Percentiles rank a stretch among this genome's conserved stretches.
Evolutionary conservation across 2,797 vertebrate species (phyloP).

Genomic region (Microctenopoma stevenorrisi): DNA sequence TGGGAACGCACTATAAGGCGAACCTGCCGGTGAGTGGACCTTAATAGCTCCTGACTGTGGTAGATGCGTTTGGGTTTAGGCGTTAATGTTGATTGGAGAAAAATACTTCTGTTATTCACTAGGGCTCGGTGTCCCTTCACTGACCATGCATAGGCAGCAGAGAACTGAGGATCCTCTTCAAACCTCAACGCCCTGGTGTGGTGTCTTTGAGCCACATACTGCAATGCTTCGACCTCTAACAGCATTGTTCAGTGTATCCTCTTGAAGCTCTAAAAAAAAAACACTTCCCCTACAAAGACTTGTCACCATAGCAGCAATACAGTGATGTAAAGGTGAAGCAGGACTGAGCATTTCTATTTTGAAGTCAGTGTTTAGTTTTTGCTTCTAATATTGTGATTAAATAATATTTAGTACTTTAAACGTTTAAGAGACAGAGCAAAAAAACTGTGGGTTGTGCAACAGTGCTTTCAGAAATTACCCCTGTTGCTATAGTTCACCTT

Average conservation of each 20-base stretch:
- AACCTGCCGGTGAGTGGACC: slow-evolving; percentile 24
- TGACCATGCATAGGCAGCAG: neutral
- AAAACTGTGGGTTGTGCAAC: neutral
- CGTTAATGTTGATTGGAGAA: slow-evolving; percentile 16
- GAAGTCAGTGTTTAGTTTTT: neutral
- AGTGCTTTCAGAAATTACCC: neutral
- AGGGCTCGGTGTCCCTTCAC: neutral
- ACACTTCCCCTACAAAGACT: neutral
- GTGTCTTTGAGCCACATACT: neutral
- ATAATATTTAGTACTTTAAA: neutral
- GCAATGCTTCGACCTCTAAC: neutral
- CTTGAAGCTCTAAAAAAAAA: neutral
- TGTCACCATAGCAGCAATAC: neutral
- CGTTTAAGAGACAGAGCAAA: neutral
- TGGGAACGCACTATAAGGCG: slow-evolving; percentile 38
- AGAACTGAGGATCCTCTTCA: neutral
- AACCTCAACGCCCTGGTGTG: neutral
- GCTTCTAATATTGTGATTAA: neutral
- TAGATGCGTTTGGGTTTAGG: slow-evolving; percentile 39
- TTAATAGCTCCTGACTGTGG: slow-evolving; percentile 38
- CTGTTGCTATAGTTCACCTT: neutral
- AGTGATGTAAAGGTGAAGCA: neutral
- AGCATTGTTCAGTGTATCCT: neutral
- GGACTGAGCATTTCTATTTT: too few species aligned
- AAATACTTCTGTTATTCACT: neutral